phyloP scores from a whole-genome alignment of 2,888 invertebrate species.

The Agonopterix alstromeriana region DNA sequence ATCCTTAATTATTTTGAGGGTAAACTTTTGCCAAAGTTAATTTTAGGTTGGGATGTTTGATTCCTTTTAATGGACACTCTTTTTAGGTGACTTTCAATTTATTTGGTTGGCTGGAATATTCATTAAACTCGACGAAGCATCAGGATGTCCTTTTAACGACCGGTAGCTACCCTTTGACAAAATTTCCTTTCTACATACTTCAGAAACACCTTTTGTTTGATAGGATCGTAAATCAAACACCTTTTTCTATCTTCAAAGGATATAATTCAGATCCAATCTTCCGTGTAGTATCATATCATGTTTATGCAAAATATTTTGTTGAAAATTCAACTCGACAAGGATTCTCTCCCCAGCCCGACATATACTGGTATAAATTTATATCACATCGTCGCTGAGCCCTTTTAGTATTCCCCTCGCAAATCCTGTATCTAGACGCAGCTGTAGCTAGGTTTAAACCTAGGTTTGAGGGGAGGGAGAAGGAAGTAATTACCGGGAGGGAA shows the following conservation, averaged over 20 bases:
- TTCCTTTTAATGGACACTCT: slow-evolving; percentile 73
- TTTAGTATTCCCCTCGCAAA: slow-evolving; percentile 69
- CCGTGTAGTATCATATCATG: background rate
- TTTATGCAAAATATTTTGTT: background rate
- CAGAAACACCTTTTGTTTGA: background rate
- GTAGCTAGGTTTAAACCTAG: slow-evolving; percentile 56
- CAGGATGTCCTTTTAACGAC: slow-evolving; percentile 7
- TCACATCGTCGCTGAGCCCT: slow-evolving; percentile 56
- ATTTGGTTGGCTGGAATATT: slow-evolving; percentile 63
- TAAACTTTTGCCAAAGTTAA: slow-evolving; percentile 73
- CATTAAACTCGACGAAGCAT: slow-evolving; percentile 52
- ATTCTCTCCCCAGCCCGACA: background rate
- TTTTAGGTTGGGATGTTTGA: slow-evolving; percentile 65
- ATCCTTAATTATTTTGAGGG: slow-evolving; percentile 77
- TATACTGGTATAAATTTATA: slow-evolving; percentile 51
- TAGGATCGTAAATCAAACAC: background rate
- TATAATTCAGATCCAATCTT: background rate
- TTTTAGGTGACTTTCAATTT: slow-evolving; percentile 70
- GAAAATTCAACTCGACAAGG: background rate
- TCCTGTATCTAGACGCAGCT: slow-evolving; percentile 51
- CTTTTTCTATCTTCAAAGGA: slow-evolving; percentile 1
- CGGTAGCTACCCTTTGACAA: background rate
- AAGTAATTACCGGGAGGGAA: slow-evolving; percentile 65
- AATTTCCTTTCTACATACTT: background rate
- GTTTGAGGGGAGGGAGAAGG: slow-evolving; percentile 29